phyloP scores from a whole-genome alignment of 1,140 invertebrate species.

The Lepidotrigona ventralis region DNA sequence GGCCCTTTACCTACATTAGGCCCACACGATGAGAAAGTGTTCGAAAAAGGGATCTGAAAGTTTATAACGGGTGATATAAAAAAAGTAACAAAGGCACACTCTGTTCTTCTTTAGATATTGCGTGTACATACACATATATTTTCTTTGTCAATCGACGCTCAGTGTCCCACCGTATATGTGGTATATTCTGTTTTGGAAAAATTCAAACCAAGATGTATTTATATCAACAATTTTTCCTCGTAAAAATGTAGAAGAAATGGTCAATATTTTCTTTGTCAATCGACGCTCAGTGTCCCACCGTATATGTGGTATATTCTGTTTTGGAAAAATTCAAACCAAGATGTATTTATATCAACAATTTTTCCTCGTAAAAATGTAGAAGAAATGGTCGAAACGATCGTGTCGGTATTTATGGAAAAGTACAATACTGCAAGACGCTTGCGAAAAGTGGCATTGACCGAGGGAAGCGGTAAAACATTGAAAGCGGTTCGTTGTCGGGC shows the following conservation, averaged over 20 bases:
- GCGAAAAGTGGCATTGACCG: slow-evolving; percentile 68
- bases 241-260: too few relatives aligned
- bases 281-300: not conserved
- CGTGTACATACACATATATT: not conserved
- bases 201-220: not conserved
- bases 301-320: not conserved
- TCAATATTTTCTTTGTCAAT: slow-evolving; percentile 1
- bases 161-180: not conserved
- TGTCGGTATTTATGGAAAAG: not conserved
- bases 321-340: not conserved
- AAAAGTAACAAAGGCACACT: not conserved
- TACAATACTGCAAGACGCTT: not conserved
- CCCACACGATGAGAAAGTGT: too few relatives aligned
- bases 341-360: not conserved
- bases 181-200: not conserved
- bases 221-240: not conserved
- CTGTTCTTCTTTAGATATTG: slow-evolving; percentile 12
- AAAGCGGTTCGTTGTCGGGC: slow-evolving; percentile 41
- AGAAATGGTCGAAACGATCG: not conserved
- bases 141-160: not conserved
- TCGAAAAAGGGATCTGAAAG: not conserved
- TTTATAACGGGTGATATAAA: too few relatives aligned
- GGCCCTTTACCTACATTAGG: not conserved
- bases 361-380: not conserved
- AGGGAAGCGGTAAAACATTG: slow-evolving; percentile 60